A percentile compares a stretch with the other conserved stretches of the same genome.
phyloP scores from a whole-genome alignment of 2,888 invertebrate species.

The Philonicus albiceps region DNA sequence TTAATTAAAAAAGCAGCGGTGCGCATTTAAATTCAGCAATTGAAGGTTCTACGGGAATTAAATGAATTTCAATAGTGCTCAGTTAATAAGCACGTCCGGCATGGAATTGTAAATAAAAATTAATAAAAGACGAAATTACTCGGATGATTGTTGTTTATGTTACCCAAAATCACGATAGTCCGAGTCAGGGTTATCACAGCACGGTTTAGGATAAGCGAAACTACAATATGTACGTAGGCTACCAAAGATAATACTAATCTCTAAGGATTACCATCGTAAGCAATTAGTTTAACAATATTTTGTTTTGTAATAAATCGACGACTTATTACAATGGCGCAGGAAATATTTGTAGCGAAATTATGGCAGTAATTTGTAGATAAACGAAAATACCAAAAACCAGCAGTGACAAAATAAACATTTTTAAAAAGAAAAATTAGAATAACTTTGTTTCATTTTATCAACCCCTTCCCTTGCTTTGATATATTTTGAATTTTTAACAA shows the following conservation, averaged over 20 bases:
- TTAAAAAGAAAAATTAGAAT: slow-evolving; percentile 11
- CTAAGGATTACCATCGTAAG: background rate
- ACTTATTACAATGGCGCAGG: background rate
- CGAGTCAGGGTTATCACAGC: background rate
- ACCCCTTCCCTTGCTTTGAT: background rate
- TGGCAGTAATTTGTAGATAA: slow-evolving; percentile 18
- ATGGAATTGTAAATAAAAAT: slow-evolving; percentile 20
- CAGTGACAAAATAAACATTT: slow-evolving; percentile 8
- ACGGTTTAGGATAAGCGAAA: background rate
- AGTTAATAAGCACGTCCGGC: background rate
- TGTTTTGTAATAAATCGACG: slow-evolving; percentile 16
- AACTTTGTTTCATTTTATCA: background rate
- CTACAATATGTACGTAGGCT: slow-evolving; percentile 4
- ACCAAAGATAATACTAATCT: background rate
- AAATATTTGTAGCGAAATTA: slow-evolving; percentile 27
- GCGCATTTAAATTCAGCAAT: background rate
- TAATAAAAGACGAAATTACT: background rate
- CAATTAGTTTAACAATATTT: background rate
- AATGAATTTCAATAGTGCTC: background rate
- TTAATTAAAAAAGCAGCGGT: slow-evolving; percentile 3
- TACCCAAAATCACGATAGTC: background rate
- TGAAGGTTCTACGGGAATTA: background rate
- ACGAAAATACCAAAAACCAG: background rate
- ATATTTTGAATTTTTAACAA: background rate
- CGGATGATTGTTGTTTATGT: slow-evolving; percentile 1